Conservation (phyloP, 2,113 vertebrate genomes). For the Scortum barcoo region DNA sequence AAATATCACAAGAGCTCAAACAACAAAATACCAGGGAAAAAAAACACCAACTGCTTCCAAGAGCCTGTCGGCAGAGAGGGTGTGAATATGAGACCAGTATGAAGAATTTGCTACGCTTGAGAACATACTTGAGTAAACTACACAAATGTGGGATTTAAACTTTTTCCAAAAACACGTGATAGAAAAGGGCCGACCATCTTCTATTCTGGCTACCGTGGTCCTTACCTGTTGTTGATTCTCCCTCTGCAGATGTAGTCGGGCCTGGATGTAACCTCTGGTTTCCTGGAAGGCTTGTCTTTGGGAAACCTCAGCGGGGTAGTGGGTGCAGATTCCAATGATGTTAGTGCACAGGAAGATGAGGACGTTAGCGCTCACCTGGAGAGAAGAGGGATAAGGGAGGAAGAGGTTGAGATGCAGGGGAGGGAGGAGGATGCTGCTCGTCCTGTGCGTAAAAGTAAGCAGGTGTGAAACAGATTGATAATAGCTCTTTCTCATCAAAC, state of each 20-base stretch:
- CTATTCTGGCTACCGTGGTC: background rate
- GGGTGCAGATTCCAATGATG: constrained; percentile 96
- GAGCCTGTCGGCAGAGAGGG: background rate
- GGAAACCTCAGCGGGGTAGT: constrained; percentile 96
- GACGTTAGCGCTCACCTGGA: constrained; percentile 92
- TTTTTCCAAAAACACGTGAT: background rate
- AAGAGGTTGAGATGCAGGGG: background rate
- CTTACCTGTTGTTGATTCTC: constrained; percentile 98
- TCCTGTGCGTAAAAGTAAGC: background rate
- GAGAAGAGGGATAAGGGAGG: background rate
- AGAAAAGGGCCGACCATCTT: background rate
- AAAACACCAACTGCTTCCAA: no score
- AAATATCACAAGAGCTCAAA: background rate
- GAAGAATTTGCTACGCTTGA: no score
- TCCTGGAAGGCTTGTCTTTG: constrained; percentile 98
- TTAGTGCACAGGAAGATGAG: constrained; percentile 98
- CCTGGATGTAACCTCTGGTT: constrained; percentile 96
- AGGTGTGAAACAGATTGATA: background rate
- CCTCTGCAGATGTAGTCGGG: constrained; percentile 92
- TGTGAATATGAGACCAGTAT: background rate
- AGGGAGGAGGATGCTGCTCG: background rate
- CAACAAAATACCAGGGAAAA: no score
- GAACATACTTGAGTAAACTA: no score
- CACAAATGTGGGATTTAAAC: no score
- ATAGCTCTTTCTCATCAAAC: background rate